Conservation (phyloP, 2,113 vertebrate genomes). For the Scalopus aquaticus region DNA sequence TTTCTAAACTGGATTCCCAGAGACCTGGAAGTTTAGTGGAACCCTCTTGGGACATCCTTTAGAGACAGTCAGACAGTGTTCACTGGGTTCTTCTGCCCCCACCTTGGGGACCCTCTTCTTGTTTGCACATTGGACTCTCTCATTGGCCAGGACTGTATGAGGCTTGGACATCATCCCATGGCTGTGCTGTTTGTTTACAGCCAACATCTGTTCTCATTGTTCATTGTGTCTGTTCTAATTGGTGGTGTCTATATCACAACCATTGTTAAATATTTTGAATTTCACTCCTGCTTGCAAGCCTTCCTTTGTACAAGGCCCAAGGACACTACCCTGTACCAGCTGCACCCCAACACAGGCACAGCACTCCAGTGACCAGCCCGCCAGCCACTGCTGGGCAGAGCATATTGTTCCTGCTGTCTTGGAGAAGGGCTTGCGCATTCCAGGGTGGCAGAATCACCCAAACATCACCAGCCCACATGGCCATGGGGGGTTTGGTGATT, state of each 20-base stretch:
- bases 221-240: not conserved
- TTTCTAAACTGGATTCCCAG: not conserved
- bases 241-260: not conserved
- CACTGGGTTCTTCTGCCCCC: not conserved
- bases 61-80: not conserved
- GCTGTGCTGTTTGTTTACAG: not conserved
- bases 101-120: not conserved
- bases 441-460: not conserved
- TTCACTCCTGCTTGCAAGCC: not conserved
- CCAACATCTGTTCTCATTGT: not conserved
- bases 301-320: not conserved
- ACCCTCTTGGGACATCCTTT: not conserved
- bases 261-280: not conserved
- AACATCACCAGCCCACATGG: slow-evolving; percentile 21
- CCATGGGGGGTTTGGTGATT: fast-evolving
- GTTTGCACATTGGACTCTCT: not conserved
- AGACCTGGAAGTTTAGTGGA: not conserved
- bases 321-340: not conserved
- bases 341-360: fast-evolving
- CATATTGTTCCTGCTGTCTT: not conserved
- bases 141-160: not conserved
- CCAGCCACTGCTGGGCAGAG: not conserved
- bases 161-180: fast-evolving
- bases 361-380: fast-evolving
- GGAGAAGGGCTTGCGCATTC: not conserved